A percentile compares a stretch with the other conserved stretches of the same genome.
Conservation (phyloP, 2,113 vertebrate species). For the Hirundichthys speculiger region DNA sequence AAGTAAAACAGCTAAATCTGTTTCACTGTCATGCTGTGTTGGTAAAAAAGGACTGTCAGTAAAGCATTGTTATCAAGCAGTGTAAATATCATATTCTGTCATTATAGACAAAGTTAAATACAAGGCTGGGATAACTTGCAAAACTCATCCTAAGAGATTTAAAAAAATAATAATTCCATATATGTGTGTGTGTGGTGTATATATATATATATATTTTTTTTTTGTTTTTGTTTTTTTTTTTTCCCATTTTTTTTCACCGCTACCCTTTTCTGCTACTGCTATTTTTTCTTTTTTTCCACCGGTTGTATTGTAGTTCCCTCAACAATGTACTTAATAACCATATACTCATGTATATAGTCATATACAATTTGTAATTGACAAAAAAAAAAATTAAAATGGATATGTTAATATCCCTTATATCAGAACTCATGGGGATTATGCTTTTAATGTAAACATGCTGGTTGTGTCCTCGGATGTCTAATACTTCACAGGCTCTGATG, state of each 20-base stretch:
- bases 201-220: too few species aligned
- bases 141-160: too few species aligned
- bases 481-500: conserved; percentile 24
- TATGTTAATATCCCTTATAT: not conserved
- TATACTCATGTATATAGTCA: too few species aligned
- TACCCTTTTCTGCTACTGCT: too few species aligned
- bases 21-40: not conserved
- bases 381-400: not conserved
- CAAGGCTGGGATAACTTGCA: not conserved
- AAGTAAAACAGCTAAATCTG: not conserved
- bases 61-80: not conserved
- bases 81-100: not conserved
- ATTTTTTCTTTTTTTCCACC: too few species aligned
- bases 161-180: too few species aligned
- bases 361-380: conserved; percentile 18
- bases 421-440: conserved; percentile 8
- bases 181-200: too few species aligned
- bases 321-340: too few species aligned
- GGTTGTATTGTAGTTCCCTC: too few species aligned
- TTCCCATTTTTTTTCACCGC: too few species aligned
- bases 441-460: conserved; percentile 17
- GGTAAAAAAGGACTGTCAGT: not conserved
- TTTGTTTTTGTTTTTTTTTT: too few species aligned
- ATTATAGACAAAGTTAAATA: not conserved
- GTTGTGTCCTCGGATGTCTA: conserved; percentile 8